Percentiles rank a stretch among this genome's conserved stretches.
These are phyloP conservation scores for Caenorhabditis sinica DNA, from an alignment of 2,888 invertebrate species.

Conservation along the genomic window DNA sequence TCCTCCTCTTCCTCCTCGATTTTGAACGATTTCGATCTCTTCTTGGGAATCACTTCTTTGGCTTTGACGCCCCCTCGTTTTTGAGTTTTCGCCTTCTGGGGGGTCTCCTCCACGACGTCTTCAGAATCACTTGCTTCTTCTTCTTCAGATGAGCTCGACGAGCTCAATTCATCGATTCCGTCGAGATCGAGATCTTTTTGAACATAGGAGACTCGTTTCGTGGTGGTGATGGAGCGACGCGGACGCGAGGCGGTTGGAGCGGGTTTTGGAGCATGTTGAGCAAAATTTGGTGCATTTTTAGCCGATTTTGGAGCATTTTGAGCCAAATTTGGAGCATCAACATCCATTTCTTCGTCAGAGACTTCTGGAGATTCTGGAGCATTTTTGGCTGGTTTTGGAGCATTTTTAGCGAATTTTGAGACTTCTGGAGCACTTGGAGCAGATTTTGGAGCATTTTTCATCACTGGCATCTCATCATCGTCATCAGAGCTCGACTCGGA, in stretches of 20 bases:
- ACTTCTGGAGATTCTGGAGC: no score
- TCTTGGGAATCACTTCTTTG: constrained; percentile 4
- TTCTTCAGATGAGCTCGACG: constrained; percentile 31
- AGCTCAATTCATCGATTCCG: constrained; percentile 27
- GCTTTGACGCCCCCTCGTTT: neutral
- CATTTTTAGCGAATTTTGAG: neutral
- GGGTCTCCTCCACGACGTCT: neutral
- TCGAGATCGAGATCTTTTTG: constrained; percentile 15
- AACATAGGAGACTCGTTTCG: constrained; percentile 23
- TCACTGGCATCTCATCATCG: neutral
- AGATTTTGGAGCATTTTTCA: neutral
- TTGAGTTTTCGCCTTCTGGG: neutral
- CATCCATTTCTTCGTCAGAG: neutral
- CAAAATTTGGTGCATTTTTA: neutral
- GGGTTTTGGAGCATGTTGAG: neutral
- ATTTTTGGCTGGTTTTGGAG: neutral
- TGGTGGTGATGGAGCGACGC: constrained; percentile 12
- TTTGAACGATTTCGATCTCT: constrained; percentile 22
- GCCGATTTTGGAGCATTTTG: neutral
- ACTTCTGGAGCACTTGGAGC: neutral
- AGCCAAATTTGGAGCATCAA: neutral
- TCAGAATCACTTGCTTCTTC: constrained; percentile 29
- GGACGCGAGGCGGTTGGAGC: constrained; percentile 22
- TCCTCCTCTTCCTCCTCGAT: neutral
- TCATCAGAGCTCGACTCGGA: constrained; percentile 3